Evolutionary conservation across 2,888 invertebrate species (phyloP).

Genomic region (Caenorhabditis angaria): DNA sequence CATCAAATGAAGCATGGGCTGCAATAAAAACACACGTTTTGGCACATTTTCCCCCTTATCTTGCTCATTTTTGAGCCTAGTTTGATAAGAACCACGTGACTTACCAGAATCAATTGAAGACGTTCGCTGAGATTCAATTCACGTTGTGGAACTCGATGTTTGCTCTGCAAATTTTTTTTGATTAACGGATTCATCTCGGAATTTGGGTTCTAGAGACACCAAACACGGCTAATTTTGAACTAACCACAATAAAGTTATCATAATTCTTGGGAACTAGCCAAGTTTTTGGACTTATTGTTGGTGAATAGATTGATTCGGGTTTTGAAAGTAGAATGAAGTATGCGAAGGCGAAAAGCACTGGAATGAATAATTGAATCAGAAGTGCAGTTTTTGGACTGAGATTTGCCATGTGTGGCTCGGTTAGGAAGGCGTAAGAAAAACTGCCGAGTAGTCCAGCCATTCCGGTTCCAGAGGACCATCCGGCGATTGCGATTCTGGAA

Average conservation of each 20-base stretch:
- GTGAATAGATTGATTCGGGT: conserved; percentile 56
- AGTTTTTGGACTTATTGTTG: conserved; percentile 47
- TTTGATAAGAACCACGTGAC: conserved; percentile 13
- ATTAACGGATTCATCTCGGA: too few relatives aligned
- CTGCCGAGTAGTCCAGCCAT: conserved; percentile 82
- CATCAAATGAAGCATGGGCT: conserved; percentile 80
- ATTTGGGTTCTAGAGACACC: too few relatives aligned
- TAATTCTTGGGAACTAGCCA: conserved; percentile 63
- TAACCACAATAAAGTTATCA: conserved; percentile 30
- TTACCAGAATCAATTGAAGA: conserved; percentile 47
- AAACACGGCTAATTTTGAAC: too few relatives aligned
- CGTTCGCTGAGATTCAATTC: conserved; percentile 44
- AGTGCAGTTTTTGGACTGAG: conserved; percentile 75
- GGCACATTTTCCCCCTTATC: too few relatives aligned
- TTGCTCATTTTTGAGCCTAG: too few relatives aligned
- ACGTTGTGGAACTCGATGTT: conserved; percentile 52
- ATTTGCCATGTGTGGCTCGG: conserved; percentile 76
- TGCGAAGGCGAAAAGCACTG: conserved; percentile 78
- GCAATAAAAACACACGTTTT: conserved; percentile 5
- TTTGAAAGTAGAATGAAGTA: conserved; percentile 54
- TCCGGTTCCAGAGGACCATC: conserved; percentile 85
- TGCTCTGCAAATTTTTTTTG: conserved; percentile 5
- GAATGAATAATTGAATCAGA: conserved; percentile 81
- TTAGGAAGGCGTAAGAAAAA: conserved; percentile 76
- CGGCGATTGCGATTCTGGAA: conserved; percentile 81